Conservation (phyloP, 2,888 invertebrate genomes). For the Drosophila nigritarsus region DNA sequence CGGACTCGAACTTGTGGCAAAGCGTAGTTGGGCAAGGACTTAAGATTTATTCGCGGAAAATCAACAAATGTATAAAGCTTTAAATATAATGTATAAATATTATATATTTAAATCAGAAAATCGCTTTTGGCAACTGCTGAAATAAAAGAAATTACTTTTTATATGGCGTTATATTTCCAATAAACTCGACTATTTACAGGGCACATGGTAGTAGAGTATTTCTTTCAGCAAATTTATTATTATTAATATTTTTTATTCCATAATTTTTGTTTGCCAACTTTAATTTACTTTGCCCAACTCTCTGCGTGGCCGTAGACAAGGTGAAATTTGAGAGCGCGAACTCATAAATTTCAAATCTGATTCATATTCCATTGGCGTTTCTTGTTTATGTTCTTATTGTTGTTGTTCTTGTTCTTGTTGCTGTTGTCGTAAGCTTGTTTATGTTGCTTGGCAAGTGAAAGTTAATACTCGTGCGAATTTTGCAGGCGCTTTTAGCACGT, state of each 20-base stretch:
- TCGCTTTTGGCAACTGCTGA: not conserved
- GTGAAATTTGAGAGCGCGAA: constrained; percentile 31
- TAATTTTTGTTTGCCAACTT: constrained; percentile 64
- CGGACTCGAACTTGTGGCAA: constrained; percentile 8
- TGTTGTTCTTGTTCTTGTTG: constrained; percentile 23
- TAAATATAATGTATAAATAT: not conserved
- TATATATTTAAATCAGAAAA: not conserved
- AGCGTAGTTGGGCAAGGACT: constrained; percentile 30
- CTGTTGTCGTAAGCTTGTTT: constrained; percentile 65
- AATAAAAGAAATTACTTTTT: not conserved
- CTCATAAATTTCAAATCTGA: constrained; percentile 75
- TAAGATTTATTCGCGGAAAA: constrained; percentile 23
- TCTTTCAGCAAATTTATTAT: constrained; percentile 8
- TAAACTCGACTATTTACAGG: constrained; percentile 6
- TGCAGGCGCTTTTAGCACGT: constrained; percentile 48
- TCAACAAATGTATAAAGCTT: constrained; percentile 19
- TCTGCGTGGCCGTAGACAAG: constrained; percentile 23
- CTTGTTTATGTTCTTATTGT: constrained; percentile 33
- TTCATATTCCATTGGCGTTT: constrained; percentile 67
- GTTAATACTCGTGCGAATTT: constrained; percentile 77
- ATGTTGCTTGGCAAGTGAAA: constrained; percentile 66
- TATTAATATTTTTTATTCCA: constrained; percentile 25
- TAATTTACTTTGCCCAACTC: constrained; percentile 63
- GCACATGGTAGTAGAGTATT: constrained; percentile 19
- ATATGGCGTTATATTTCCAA: not conserved